phyloP scores from a whole-genome alignment of 2,888 invertebrate species.

The Operophtera brumata region DNA sequence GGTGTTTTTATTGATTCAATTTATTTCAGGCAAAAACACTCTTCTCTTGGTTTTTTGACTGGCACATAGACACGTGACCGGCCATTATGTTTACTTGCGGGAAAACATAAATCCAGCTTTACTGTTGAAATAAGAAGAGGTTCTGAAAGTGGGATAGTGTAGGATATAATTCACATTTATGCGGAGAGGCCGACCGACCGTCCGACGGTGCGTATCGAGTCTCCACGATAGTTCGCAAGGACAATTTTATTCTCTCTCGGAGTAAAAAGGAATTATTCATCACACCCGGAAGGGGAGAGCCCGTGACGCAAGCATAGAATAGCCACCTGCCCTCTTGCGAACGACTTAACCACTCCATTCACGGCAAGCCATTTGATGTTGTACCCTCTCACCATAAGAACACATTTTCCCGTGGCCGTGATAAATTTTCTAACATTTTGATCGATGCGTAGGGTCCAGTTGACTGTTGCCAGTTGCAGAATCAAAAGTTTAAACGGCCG shows the following conservation, averaged over 20 bases:
- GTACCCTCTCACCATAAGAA: constrained; percentile 19
- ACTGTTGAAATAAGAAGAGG: constrained; percentile 73
- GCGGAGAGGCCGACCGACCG: constrained; percentile 51
- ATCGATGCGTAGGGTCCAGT: constrained; percentile 74
- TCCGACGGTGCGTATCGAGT: constrained; percentile 74
- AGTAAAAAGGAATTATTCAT: constrained; percentile 81
- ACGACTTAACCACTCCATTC: constrained; percentile 43
- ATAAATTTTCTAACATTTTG: constrained; percentile 42
- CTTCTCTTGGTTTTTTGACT: not conserved
- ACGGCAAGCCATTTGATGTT: constrained; percentile 27
- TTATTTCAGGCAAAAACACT: not conserved
- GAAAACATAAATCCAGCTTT: constrained; percentile 68
- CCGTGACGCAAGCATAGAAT: constrained; percentile 78
- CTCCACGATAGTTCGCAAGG: constrained; percentile 75
- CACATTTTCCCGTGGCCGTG: not conserved
- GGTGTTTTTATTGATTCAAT: not conserved
- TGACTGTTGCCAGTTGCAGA: constrained; percentile 79
- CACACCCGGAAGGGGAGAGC: constrained; percentile 81
- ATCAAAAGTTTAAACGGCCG: constrained; percentile 80
- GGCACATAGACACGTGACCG: constrained; percentile 40
- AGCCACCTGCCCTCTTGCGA: constrained; percentile 59
- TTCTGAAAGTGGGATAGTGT: constrained; percentile 73
- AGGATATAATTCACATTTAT: constrained; percentile 78
- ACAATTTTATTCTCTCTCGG: constrained; percentile 69
- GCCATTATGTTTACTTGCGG: constrained; percentile 59